Percentiles rank a stretch among this genome's conserved stretches.
Conservation (phyloP, 1,140 invertebrate genomes). For the Micrasema minimum region DNA sequence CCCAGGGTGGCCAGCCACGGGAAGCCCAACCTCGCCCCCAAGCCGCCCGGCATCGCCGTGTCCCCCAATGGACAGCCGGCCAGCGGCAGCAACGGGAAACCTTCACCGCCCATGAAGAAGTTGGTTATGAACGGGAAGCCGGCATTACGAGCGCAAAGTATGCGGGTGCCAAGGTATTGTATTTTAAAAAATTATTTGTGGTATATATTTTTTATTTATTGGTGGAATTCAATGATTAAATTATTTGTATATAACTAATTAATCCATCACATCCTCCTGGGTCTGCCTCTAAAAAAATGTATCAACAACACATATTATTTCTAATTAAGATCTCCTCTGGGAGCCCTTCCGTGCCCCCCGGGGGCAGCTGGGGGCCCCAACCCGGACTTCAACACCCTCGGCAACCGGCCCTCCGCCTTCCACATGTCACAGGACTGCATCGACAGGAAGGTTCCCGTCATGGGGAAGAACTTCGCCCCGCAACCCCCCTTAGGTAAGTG, state of each 20-base stretch:
- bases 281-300: too few species aligned
- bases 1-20: slow-evolving; percentile 61
- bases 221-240: too few species aligned
- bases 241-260: too few species aligned
- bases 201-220: too few species aligned
- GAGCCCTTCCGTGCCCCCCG: slow-evolving; percentile 60
- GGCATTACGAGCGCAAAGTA: slow-evolving; percentile 66
- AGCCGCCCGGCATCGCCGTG: slow-evolving; percentile 60
- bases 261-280: too few species aligned
- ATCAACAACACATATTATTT: too few species aligned
- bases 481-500: slow-evolving; percentile 48
- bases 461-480: slow-evolving; percentile 39
- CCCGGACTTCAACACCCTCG: slow-evolving; percentile 55
- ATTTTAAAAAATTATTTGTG: too few species aligned
- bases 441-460: slow-evolving; percentile 18
- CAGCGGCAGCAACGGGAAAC: slow-evolving; percentile 55
- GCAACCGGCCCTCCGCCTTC: slow-evolving; percentile 55
- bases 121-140: slow-evolving; percentile 64
- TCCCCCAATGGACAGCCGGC: slow-evolving; percentile 34
- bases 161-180: slow-evolving; percentile 65
- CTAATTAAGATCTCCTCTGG: slow-evolving; percentile 62
- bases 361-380: slow-evolving; percentile 52
- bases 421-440: slow-evolving; percentile 56
- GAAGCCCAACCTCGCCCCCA: slow-evolving; percentile 69
- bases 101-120: slow-evolving; percentile 64